Conservation (phyloP, 2,113 vertebrate species). For the Cyanoramphus novaezelandiae region DNA sequence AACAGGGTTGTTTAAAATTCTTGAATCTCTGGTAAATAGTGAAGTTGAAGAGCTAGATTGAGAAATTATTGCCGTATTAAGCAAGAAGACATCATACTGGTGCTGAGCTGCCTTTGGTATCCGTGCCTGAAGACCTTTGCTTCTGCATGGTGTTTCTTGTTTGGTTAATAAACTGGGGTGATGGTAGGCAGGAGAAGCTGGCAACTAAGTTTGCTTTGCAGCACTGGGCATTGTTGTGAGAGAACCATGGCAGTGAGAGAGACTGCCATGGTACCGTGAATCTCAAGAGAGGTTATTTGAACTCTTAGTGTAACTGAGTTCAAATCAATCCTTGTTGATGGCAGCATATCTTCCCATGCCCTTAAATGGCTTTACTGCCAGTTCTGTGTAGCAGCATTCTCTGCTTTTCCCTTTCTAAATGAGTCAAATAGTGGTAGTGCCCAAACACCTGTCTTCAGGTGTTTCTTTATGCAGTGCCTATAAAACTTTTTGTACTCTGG, state of each 20-base stretch:
- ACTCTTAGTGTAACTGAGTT: background rate
- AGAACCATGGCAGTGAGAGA: background rate
- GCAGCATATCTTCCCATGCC: background rate
- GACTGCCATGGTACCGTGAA: rapidly evolving
- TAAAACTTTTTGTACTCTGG: rapidly evolving
- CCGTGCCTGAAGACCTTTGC: background rate
- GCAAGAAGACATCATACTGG: background rate
- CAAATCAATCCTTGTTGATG: rapidly evolving
- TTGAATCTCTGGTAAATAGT: no score
- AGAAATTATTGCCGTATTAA: background rate
- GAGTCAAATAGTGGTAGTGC: background rate
- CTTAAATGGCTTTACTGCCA: background rate
- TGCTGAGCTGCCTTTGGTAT: rapidly evolving
- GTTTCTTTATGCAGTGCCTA: background rate
- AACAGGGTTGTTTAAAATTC: background rate
- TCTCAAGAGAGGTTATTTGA: background rate
- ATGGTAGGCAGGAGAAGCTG: background rate
- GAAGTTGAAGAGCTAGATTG: background rate
- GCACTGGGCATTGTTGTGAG: rapidly evolving
- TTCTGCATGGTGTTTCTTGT: background rate
- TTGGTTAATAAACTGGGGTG: background rate
- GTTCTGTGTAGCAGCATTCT: background rate
- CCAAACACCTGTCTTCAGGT: background rate
- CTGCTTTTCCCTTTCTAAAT: background rate
- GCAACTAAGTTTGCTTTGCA: background rate